phyloP scores from a whole-genome alignment of 2,888 invertebrate species.

The Steromphala cineraria region DNA sequence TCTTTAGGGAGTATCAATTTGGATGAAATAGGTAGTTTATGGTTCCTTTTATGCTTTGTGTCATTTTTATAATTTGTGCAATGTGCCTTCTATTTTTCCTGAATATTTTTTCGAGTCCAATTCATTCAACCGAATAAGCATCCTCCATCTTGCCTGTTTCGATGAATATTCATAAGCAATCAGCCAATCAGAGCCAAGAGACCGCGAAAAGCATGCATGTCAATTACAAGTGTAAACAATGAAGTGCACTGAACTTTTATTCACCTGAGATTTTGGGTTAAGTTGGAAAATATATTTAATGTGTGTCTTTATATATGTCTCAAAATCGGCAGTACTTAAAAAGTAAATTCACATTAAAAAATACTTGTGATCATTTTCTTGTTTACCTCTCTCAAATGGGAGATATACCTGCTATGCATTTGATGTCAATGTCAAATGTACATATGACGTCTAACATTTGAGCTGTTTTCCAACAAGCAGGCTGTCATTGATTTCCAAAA shows the following conservation, averaged over 20 bases:
- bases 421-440: too few species aligned
- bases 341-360: too few species aligned
- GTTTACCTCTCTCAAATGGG: too few species aligned
- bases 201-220: slow-evolving; percentile 15
- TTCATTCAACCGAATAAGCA: background rate
- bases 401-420: too few species aligned
- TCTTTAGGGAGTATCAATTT: background rate
- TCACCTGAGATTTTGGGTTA: background rate
- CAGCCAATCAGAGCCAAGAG: background rate
- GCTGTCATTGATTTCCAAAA: too few species aligned
- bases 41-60: background rate
- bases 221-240: background rate
- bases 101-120: background rate
- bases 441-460: too few species aligned
- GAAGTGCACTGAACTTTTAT: background rate
- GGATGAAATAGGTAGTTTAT: background rate
- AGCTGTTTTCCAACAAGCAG: too few species aligned
- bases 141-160: slow-evolving; percentile 7
- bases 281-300: too few species aligned
- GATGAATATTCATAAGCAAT: slow-evolving; percentile 7
- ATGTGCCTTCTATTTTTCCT: slow-evolving; percentile 1
- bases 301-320: too few species aligned
- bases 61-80: slow-evolving; percentile 2
- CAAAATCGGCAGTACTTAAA: too few species aligned
- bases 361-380: too few species aligned